A percentile compares a stretch with the other conserved stretches of the same genome.
Conservation (phyloP, 2,888 invertebrate species). For the Branchellion lobata region DNA sequence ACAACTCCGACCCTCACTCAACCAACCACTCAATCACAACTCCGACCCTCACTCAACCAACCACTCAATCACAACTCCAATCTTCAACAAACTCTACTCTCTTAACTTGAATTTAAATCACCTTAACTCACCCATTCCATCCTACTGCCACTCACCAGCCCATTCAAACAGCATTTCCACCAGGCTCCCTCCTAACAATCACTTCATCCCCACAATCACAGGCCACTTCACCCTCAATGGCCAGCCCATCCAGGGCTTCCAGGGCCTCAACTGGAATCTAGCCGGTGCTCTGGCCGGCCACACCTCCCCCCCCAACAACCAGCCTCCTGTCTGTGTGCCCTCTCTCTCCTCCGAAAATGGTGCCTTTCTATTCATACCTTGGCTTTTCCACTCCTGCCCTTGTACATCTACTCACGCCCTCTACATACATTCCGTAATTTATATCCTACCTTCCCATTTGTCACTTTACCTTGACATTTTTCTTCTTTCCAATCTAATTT, state of each 20-base stretch:
- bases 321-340: slow-evolving; percentile 6
- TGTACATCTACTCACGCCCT: too few relatives aligned
- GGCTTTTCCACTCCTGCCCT: background rate
- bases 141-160: too few relatives aligned
- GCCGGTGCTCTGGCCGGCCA: background rate
- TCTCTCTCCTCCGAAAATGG: background rate
- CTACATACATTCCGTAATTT: too few relatives aligned
- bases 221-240: slow-evolving; percentile 60
- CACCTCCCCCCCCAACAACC: slow-evolving; percentile 42
- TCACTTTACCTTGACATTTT: background rate
- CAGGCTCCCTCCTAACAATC: too few relatives aligned
- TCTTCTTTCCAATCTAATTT: background rate
- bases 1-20: background rate
- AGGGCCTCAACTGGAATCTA: slow-evolving; percentile 32
- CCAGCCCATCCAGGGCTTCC: slow-evolving; percentile 55
- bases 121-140: too few relatives aligned
- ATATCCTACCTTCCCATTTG: background rate
- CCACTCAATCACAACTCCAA: too few relatives aligned
- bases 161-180: background rate
- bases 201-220: slow-evolving; percentile 44
- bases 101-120: too few relatives aligned
- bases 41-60: slow-evolving; percentile 59
- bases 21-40: slow-evolving; percentile 55
- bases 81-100: background rate
- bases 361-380: slow-evolving; percentile 34